These are phyloP conservation scores for Akabosia matsudoensis DNA, from an alignment of 1,140 invertebrate genomes.

Conservation along the genomic window DNA sequence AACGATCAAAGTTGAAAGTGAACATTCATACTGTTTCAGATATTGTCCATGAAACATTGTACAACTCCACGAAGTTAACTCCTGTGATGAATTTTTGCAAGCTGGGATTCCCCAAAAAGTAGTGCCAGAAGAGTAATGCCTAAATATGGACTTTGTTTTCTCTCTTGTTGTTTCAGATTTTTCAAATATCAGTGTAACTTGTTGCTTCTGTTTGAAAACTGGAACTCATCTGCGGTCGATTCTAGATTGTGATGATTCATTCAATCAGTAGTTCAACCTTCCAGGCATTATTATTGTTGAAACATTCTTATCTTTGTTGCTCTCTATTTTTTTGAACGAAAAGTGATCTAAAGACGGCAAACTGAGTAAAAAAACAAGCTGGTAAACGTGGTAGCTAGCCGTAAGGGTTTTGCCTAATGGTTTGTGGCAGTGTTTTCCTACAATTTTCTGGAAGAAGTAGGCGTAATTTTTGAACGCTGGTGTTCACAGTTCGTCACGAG, in stretches of 20 bases:
- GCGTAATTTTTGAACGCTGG: not conserved
- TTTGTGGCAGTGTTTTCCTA: slow-evolving; percentile 14
- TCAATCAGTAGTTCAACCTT: not conserved
- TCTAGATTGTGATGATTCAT: slow-evolving; percentile 17
- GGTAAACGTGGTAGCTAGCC: slow-evolving; percentile 12
- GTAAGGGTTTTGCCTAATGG: slow-evolving; percentile 15
- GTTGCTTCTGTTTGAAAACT: not conserved
- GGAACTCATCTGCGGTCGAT: too few species aligned
- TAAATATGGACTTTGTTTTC: too few species aligned
- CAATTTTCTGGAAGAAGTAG: slow-evolving; percentile 22
- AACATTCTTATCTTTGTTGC: not conserved
- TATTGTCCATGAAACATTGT: too few species aligned
- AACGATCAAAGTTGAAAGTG: too few species aligned
- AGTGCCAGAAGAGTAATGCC: too few species aligned
- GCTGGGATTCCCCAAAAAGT: too few species aligned
- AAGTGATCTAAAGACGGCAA: too few species aligned
- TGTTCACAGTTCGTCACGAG: not conserved
- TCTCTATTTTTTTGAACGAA: too few species aligned
- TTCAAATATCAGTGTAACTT: not conserved
- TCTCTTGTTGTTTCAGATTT: too few species aligned
- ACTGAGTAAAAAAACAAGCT: not conserved
- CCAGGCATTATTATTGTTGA: not conserved
- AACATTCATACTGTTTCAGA: too few species aligned
- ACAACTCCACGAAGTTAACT: too few species aligned
- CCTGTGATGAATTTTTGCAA: too few species aligned